Conservation (phyloP, 2,888 invertebrate genomes). For the Lithophane semibrunnea region DNA sequence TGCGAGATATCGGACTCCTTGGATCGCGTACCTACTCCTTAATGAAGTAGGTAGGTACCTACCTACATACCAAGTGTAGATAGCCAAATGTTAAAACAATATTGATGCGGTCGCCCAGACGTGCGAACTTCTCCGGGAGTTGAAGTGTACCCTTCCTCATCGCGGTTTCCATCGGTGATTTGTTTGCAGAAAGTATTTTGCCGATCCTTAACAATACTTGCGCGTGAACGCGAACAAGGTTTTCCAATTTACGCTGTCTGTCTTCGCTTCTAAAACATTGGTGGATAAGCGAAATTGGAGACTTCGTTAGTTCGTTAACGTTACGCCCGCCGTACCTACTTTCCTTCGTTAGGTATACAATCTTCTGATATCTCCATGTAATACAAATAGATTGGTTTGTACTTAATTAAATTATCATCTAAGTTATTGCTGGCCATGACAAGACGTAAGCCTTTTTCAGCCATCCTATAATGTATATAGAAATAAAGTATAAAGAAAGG, state of each 20-base stretch:
- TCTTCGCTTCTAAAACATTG: constrained; percentile 21
- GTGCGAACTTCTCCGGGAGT: constrained; percentile 32
- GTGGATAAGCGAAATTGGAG: background rate
- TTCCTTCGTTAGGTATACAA: background rate
- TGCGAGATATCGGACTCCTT: constrained; percentile 72
- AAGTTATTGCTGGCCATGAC: background rate
- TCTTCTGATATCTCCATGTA: background rate
- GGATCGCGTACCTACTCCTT: constrained; percentile 63
- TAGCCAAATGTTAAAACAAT: no score
- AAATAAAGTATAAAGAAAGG: no score
- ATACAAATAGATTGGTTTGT: background rate
- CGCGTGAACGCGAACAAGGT: constrained; percentile 26
- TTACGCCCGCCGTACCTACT: background rate
- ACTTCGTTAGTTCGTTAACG: constrained; percentile 1
- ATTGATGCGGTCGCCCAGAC: constrained; percentile 46
- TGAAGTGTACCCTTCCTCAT: constrained; percentile 31
- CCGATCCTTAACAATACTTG: constrained; percentile 19
- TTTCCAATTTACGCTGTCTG: constrained; percentile 45
- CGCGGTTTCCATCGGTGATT: constrained; percentile 51
- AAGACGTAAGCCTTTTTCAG: background rate
- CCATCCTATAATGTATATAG: no score
- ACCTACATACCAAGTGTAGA: constrained; percentile 48
- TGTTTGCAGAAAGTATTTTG: constrained; percentile 50
- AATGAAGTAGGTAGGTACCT: constrained; percentile 65
- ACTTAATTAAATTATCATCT: background rate